These are phyloP conservation scores for Pogonomyrmex californicus DNA, from an alignment of 1,140 invertebrate genomes.

Conservation along the genomic window DNA sequence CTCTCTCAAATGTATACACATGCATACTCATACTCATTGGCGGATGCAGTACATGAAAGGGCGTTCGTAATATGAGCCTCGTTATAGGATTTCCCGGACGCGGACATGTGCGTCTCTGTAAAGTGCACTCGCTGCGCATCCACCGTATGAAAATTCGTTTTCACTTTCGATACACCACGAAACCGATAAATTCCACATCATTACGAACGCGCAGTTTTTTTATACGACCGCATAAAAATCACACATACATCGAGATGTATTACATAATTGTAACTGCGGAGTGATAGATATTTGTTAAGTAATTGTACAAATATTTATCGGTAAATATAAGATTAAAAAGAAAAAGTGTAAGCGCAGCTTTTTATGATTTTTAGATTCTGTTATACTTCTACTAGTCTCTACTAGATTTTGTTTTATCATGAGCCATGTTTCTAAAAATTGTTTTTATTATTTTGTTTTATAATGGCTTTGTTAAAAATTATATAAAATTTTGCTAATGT, in stretches of 20 bases:
- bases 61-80: conserved; percentile 65
- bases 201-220: neutral
- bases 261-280: neutral
- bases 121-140: conserved; percentile 37
- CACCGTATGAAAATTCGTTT: conserved; percentile 70
- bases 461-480: neutral
- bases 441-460: neutral
- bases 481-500: neutral
- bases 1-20: neutral
- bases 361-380: conserved; percentile 8
- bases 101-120: conserved; percentile 53
- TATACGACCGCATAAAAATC: neutral
- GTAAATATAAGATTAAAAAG: neutral
- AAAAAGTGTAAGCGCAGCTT: neutral
- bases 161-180: conserved; percentile 62
- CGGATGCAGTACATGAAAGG: conserved; percentile 50
- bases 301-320: neutral
- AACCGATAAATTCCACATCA: conserved; percentile 61
- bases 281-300: neutral
- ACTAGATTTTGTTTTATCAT: neutral
- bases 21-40: neutral
- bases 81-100: conserved; percentile 63
- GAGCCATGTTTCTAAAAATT: neutral
- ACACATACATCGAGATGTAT: neutral
- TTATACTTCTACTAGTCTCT: too few species aligned